phyloP scores from a whole-genome alignment of 2,113 vertebrate genomes.

The Larimichthys crocea region DNA sequence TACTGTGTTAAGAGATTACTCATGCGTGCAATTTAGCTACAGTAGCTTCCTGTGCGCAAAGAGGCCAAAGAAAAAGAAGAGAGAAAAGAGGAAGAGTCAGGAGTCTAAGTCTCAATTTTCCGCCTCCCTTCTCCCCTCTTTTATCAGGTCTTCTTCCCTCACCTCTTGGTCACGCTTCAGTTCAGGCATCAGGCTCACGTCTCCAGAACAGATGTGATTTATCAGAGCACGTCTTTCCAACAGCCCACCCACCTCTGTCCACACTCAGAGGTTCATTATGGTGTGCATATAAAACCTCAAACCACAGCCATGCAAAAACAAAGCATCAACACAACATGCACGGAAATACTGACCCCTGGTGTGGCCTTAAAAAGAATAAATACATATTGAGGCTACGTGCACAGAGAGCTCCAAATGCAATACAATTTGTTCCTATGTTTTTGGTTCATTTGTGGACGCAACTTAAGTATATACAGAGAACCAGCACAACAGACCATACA shows the following conservation, averaged over 20 bases:
- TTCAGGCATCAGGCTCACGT: conserved; percentile 57
- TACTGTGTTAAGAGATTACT: conserved; percentile 24
- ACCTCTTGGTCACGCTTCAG: conserved; percentile 57
- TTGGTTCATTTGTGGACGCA: no score
- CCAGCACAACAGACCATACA: no score
- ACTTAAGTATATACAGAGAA: no score
- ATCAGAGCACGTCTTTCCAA: conserved; percentile 29
- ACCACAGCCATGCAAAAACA: not conserved
- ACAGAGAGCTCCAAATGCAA: no score
- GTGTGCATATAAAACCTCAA: not conserved
- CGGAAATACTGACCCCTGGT: not conserved
- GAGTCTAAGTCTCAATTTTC: conserved; percentile 52
- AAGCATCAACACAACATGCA: no score
- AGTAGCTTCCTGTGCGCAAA: conserved; percentile 9
- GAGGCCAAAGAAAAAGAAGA: conserved; percentile 7
- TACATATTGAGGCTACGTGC: no score
- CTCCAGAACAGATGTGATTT: conserved; percentile 72
- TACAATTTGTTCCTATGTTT: no score
- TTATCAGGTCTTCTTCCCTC: conserved; percentile 51
- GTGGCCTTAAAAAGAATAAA: no score
- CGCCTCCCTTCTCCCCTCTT: conserved; percentile 36
- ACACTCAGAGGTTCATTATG: not conserved
- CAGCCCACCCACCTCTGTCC: conserved; percentile 36
- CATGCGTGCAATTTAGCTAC: conserved; percentile 15
- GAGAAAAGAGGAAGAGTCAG: not conserved